Base-by-base conservation (phyloP, 2,113 vertebrate species). In the Corythornis madagascariensis region DNA sequence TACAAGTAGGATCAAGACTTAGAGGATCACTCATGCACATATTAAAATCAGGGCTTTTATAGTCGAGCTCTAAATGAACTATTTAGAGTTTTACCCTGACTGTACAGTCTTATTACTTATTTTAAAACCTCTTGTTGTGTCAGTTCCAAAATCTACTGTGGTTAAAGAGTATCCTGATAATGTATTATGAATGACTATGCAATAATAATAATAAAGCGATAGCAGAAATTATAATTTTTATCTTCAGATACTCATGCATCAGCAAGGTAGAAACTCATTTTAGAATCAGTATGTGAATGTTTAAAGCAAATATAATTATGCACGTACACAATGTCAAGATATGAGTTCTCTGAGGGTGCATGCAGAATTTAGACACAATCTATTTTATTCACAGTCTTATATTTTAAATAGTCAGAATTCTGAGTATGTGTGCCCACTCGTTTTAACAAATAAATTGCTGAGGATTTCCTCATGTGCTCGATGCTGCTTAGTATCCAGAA, bases 251-350 rank as follows among this genome's bases (percentile, higher is more conserved):
- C 66, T 84, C 5, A 63, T 89, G 38, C 17, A 94, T 65, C 52
- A 61, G 42, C 33, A 90, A 87, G 63, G 57, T 64, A 73, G 73
- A 78, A 90, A 72, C 33, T 71, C 1, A 64, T 83, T 69, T 86
- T 33, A 82, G 61, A 82, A 83, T 63, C 86, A 59, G 56, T 75
- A 55, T 33, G 22, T 65, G 50, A 84, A 61, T 28, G 8, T 78
- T 92, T 90, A 61, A 82, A 82, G 25, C 10, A 82, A 90, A 76
- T 63, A 81, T 90, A 90, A 69, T 63, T 66, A 69, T 38, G n/a
- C 28, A 81, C 48, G n/a, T 11, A 73, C 50, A 79, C 55, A 82
- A 69, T 5, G 4, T 20, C 31, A 76, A 91, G 90, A 61, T 15
- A 40, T 33, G 11, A 67, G 21, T 60, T 72, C 40, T 75, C 24